Conservation (phyloP, 2,797 vertebrate species). For the Oreortyx pictus region DNA sequence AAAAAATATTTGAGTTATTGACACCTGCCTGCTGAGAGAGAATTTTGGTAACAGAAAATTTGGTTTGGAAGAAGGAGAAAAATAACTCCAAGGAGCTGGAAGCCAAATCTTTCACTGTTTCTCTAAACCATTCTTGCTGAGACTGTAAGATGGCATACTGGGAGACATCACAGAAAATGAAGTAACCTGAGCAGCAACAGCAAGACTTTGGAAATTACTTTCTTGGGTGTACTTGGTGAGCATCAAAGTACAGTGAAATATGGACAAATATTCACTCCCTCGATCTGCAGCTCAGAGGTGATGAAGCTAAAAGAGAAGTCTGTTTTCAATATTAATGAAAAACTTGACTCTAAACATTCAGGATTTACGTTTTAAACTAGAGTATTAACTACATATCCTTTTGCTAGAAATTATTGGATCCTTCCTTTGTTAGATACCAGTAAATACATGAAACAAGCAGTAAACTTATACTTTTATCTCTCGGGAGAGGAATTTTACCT, state of each 20-base stretch:
- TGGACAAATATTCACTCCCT: neutral
- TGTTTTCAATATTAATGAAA: neutral
- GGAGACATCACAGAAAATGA: conserved; percentile 17
- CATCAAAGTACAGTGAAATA: neutral
- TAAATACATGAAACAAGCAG: neutral
- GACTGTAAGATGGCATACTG: neutral
- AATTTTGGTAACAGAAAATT: conserved; percentile 30
- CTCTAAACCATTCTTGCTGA: neutral
- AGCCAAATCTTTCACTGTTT: neutral
- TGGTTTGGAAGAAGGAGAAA: conserved; percentile 27
- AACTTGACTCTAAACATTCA: neutral
- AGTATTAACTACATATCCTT: neutral
- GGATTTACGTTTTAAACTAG: neutral
- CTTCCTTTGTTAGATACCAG: neutral
- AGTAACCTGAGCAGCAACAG: neutral
- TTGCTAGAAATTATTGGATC: neutral
- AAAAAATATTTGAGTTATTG: conserved; percentile 21
- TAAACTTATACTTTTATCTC: neutral
- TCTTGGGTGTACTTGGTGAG: neutral
- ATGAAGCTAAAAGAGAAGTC: neutral
- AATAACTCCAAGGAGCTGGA: neutral
- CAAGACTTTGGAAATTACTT: neutral
- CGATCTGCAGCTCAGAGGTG: neutral
- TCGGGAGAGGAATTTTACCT: neutral
- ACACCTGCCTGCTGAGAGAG: neutral